Percentiles rank a stretch among this genome's conserved stretches.
These are phyloP conservation scores for Euwallacea fornicatus DNA, from an alignment of 1,140 invertebrate genomes.

Conservation along the genomic window DNA sequence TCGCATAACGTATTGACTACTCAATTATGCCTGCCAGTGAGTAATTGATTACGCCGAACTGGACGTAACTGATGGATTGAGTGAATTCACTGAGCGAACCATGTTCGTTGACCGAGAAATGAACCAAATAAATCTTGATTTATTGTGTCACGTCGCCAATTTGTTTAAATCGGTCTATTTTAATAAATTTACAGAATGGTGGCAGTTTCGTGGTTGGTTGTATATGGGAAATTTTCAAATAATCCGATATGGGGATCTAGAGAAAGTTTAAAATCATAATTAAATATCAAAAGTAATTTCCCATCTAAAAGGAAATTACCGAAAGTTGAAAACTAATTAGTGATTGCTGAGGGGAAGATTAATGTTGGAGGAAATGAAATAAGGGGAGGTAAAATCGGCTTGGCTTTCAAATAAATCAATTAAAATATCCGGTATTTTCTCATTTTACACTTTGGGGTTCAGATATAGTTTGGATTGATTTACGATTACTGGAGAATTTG, in stretches of 20 bases:
- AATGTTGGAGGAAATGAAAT: background rate
- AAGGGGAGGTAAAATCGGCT: background rate
- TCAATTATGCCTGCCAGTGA: constrained; percentile 15
- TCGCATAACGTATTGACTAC: constrained; percentile 12
- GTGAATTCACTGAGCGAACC: constrained; percentile 7
- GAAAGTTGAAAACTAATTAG: constrained; percentile 6
- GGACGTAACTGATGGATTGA: constrained; percentile 19
- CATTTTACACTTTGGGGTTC: background rate
- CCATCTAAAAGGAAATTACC: background rate
- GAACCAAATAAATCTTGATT: constrained; percentile 15
- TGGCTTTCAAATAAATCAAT: background rate
- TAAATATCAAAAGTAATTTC: background rate
- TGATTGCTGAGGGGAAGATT: constrained; percentile 1
- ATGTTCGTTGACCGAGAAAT: constrained; percentile 8
- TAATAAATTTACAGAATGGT: too few species aligned
- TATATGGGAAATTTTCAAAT: too few species aligned
- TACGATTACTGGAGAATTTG: too few species aligned
- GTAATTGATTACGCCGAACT: constrained; percentile 20
- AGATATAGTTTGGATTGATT: too few species aligned
- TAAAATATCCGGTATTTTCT: background rate
- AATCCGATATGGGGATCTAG: background rate
- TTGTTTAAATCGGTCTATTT: too few species aligned
- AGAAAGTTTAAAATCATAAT: constrained; percentile 1
- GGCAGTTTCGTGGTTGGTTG: too few species aligned
- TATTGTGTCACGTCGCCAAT: background rate